A percentile compares a stretch with the other conserved stretches of the same genome.
These are phyloP conservation scores for Hozukius guyotensis DNA, from an alignment of 2,797 vertebrate species.

Conservation along the genomic window DNA sequence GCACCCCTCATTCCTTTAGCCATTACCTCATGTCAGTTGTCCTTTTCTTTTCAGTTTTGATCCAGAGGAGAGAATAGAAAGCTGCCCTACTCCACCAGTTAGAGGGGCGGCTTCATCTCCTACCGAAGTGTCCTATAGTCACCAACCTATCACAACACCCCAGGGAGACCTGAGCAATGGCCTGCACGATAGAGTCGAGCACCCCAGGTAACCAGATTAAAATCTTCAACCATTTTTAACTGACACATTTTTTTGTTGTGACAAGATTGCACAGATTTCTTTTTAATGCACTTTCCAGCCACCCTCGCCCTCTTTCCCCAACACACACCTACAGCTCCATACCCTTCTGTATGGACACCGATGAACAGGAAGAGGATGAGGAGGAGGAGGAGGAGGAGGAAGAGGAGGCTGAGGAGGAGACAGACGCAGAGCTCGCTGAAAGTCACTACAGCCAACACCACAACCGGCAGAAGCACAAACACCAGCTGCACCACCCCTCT, in stretches of 20 bases:
- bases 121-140: slow-evolving; percentile 87
- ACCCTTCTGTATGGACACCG: slow-evolving; percentile 88
- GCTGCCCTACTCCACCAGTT: slow-evolving; percentile 87
- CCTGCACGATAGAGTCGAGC: slow-evolving; percentile 85
- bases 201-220: slow-evolving; percentile 80
- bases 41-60: slow-evolving; percentile 84
- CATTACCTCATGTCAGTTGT: slow-evolving; percentile 30
- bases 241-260: neutral
- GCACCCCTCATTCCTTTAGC: slow-evolving; percentile 24
- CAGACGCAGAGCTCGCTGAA: slow-evolving; percentile 81
- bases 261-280: neutral
- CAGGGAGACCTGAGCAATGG: slow-evolving; percentile 86
- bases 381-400: slow-evolving; percentile 48
- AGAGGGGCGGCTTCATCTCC: slow-evolving; percentile 90
- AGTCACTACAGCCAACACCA: slow-evolving; percentile 76
- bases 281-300: slow-evolving; percentile 65
- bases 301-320: slow-evolving; percentile 86
- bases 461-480: slow-evolving; percentile 60
- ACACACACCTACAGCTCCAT: slow-evolving; percentile 91
- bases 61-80: slow-evolving; percentile 75
- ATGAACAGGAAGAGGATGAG: slow-evolving; percentile 86
- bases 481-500: slow-evolving; percentile 74
- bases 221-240: neutral
- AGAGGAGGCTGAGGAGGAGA: slow-evolving; percentile 52
- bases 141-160: slow-evolving; percentile 85